Base-by-base conservation (phyloP, 2,797 vertebrate genomes). In the Sebastes iracundus region DNA sequence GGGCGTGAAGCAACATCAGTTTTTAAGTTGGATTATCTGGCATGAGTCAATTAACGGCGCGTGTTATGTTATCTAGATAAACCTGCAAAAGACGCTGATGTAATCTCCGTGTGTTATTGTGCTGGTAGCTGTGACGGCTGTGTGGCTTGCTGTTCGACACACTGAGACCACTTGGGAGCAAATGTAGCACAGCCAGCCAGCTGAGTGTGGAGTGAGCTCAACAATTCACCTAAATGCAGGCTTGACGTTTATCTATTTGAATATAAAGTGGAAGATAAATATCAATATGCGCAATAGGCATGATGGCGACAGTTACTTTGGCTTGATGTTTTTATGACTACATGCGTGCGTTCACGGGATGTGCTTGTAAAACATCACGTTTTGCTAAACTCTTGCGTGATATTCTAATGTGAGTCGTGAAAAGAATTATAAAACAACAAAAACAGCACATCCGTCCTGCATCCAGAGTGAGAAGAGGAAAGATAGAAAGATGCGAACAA, bases 401-500 rank as follows among this genome's bases (percentile, higher is more conserved):
- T 38, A 55, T 67, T 52, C 12, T 28, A 66, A 70, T 60, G 70
- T 30, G 55, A 75, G 62, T 76, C 66, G 65, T 27, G 42, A 35
- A 46, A 52, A 66, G 46, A 32, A 69, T 16, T 0, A 30, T 30
- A 75, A 27, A 58, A 77, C 20, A 38, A 30, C 23, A 2, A n/a
- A 20, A 20, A 75, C 18, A 77, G 56, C 28, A 77, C 56, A 84
- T 65, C 69, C n/a, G 59, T 69, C 52, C 33, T 65, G 55, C 20
- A 55, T 70, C 23, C 52, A 38, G 6, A 14, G 30, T 72, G 60
- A 68, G n/a, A 38, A 18, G 33, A 65, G 56, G 33, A 42, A 67
- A 58, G 69, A 73, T 22, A 38, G 49, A 75, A 72, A 60, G 58
- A 85, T 79, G 55, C 59, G 63, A 81, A 80, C 22, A 79, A 87